Percentiles rank a stretch among this genome's conserved stretches.
These are phyloP conservation scores for Ictalurus punctatus DNA, from an alignment of 2,113 vertebrate species.

Conservation along the genomic window DNA sequence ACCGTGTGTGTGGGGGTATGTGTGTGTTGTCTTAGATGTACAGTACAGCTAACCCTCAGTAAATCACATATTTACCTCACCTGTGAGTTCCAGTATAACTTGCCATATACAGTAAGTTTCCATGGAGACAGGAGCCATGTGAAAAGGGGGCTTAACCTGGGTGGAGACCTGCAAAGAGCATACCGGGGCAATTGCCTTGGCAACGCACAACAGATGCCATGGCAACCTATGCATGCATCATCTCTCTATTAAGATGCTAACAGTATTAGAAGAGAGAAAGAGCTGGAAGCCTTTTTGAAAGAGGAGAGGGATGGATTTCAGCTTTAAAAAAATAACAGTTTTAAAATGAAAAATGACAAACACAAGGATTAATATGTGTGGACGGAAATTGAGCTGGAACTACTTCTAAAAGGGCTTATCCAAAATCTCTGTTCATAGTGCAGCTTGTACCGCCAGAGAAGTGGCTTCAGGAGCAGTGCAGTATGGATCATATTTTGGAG, in stretches of 20 bases:
- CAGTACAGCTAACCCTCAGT: constrained; percentile 17
- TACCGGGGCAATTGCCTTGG: constrained; percentile 41
- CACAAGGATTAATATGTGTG: not conserved
- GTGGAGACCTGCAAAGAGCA: constrained; percentile 28
- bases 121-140: constrained; percentile 1
- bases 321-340: not conserved
- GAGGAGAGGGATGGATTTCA: not conserved
- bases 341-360: not conserved
- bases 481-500: not conserved
- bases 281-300: not conserved
- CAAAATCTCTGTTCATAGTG: not conserved
- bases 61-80: constrained; percentile 24
- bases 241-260: constrained; percentile 27
- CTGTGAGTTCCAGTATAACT: not conserved
- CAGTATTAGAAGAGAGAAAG: constrained; percentile 19
- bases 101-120: constrained; percentile 37
- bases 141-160: constrained; percentile 47
- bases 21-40: constrained; percentile 1
- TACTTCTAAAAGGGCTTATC: no score
- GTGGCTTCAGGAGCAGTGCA: not conserved
- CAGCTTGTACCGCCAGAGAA: not conserved
- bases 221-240: constrained; percentile 35
- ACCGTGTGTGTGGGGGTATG: not conserved
- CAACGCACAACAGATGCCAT: constrained; percentile 52
- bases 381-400: not conserved